Evolutionary conservation across 2,797 vertebrate genomes (phyloP), one percentile per base, ranked within the genome.

Genomic region (Phyllotis vaccarum): DNA sequence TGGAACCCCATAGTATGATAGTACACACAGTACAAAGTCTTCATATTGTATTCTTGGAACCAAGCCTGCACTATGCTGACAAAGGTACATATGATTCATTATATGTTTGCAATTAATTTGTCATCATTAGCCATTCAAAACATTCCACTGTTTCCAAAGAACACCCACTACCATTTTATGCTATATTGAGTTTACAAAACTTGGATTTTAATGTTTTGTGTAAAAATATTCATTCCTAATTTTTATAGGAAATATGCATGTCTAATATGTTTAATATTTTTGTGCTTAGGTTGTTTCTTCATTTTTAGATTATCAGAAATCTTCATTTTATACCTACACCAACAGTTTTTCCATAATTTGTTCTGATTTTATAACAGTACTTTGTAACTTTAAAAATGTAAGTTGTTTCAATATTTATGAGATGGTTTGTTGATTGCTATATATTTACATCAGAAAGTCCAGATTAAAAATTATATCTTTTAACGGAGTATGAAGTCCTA

Each of bases 271-370:
- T n/a, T n/a, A n/a, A n/a, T n/a, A n/a, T n/a, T n/a, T n/a, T n/a
- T n/a, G n/a, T n/a, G n/a, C n/a, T n/a, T n/a, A n/a, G n/a, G n/a
- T n/a, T n/a, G n/a, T n/a, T n/a, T n/a, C n/a, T n/a, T n/a, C n/a
- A n/a, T n/a, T n/a, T n/a, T n/a, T n/a, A 92, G 27, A 60, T 87
- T 17, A 9, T 72, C 46, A 91, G 40, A 14, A 96, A 87, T 9
- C 12, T 66, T 83, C 37, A 93, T 3, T 76, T 91, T 58, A 6
- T 2, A 91, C 1, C 17, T 1, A 85, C 3, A 52, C 4, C 83
- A 75, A 54, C 2, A 56, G 86, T 91, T 91, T 0, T 62, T 17
- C 31, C 19, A 60, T 40, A 64, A 31, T 91, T 95, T 54, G 1
- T 80, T 27, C 0, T 14, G 22, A 11, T 2, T 12, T 49, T 54